Evolutionary conservation across 2,797 vertebrate genomes (phyloP).

Genomic region (Brachymystax lenok): DNA sequence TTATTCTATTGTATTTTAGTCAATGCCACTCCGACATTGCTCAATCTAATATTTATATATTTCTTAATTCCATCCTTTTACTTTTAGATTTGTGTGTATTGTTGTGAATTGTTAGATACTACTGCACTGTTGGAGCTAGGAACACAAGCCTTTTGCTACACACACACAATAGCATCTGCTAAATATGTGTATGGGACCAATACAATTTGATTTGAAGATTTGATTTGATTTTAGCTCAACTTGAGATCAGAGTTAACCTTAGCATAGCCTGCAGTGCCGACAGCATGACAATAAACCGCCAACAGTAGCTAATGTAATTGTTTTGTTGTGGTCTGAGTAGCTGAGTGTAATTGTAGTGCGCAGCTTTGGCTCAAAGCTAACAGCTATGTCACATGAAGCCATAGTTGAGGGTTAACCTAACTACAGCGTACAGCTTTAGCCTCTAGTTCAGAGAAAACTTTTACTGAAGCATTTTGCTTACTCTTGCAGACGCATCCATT

Average conservation of each 20-base stretch:
- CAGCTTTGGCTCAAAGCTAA: constrained; percentile 1
- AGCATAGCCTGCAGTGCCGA: not conserved
- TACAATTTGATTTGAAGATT: too few relatives aligned
- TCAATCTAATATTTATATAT: too few relatives aligned
- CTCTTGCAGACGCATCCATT: not conserved
- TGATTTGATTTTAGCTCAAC: not conserved
- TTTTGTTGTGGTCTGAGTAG: not conserved
- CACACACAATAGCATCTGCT: too few relatives aligned
- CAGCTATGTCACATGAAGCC: constrained; percentile 6
- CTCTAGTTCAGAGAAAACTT: not conserved
- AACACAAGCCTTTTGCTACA: too few relatives aligned
- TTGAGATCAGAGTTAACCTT: not conserved
- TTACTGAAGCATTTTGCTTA: not conserved
- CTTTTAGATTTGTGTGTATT: too few relatives aligned
- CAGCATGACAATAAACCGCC: not conserved
- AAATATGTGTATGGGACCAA: too few relatives aligned
- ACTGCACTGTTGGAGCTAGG: too few relatives aligned
- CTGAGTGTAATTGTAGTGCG: not conserved
- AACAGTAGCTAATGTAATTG: not conserved
- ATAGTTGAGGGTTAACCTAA: not conserved
- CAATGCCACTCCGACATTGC: too few relatives aligned
- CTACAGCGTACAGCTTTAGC: not conserved
- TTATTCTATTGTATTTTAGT: too few relatives aligned
- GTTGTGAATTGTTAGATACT: too few relatives aligned
- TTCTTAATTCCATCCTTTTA: too few relatives aligned